Base-by-base conservation (phyloP, 2,888 invertebrate genomes). In the Stenoptilia bipunctidactyla region DNA sequence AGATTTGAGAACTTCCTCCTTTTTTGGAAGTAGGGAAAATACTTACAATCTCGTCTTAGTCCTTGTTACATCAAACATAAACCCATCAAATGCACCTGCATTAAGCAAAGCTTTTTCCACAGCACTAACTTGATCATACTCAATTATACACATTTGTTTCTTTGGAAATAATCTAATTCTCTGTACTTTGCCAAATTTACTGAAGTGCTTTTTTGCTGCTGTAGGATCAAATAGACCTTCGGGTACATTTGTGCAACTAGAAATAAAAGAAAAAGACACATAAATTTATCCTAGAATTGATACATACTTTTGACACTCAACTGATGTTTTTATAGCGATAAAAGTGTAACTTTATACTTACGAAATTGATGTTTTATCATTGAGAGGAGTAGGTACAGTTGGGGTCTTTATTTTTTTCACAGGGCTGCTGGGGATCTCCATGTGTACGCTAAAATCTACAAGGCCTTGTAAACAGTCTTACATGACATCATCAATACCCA, bases 171-270 rank as follows among this genome's bases (percentile, higher is more conserved):
- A 71, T 27, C 87, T 85, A 38, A 93, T 87, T 46, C 87, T 87
- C 10, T 85, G 85, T 1, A 93, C 87, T 33, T 80, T 85, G 0
- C 94, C 94, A 75, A 89, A 94, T 56, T 89, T 87, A 13, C 87
- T 79, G 45, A 92, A 92, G 61, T 92, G 89, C 41, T 86, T 80
- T 50, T 88, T 88, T 0, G 90, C 89, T 14, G 86, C 64, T 38
- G 77, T 61, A 1, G 86, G 60, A 48, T 90, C 88, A 39, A 90
- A 80, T 40, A 92, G 77, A 6, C 82, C 66, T 20, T 88, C 87
- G 0, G 92, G 92, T 36, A 91, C 89, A 56, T 87, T 84, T 25
- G 82, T 72, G 55, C 91, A 91, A 27, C 89, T 89, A 47, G 40
- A 40, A 39, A 37, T 37, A 12, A 15, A 36, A 36, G 4, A 38